Evolutionary conservation across 2,113 vertebrate genomes (phyloP).

Genomic region (Anarhynchus alexandrinus): DNA sequence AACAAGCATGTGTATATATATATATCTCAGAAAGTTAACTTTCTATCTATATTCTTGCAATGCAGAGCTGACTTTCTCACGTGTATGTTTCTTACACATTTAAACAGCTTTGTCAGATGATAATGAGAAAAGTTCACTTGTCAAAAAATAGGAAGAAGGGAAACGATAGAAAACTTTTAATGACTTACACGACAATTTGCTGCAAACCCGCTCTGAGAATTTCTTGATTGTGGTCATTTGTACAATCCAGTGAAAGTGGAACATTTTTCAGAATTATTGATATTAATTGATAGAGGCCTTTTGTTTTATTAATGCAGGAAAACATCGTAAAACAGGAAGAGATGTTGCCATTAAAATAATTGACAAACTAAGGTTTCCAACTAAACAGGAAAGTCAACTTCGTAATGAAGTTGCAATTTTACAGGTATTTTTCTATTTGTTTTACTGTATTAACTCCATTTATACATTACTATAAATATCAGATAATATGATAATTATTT

Average conservation of each 20-base stretch:
- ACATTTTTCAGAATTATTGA: background rate
- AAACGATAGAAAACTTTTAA: background rate
- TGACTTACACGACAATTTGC: background rate
- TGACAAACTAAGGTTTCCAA: slow-evolving; percentile 95
- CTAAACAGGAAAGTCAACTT: slow-evolving; percentile 97
- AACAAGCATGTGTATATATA: background rate
- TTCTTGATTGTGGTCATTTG: background rate
- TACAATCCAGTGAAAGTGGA: background rate
- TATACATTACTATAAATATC: background rate
- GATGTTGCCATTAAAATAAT: slow-evolving; percentile 99
- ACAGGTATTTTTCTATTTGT: slow-evolving; percentile 79
- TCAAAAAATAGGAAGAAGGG: background rate
- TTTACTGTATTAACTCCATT: background rate
- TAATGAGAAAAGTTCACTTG: background rate
- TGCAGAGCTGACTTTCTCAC: background rate
- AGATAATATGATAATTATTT: background rate
- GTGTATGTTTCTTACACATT: background rate
- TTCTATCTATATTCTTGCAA: background rate
- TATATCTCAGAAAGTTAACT: background rate
- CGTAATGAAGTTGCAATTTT: slow-evolving; percentile 98
- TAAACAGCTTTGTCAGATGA: background rate
- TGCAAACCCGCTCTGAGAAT: background rate
- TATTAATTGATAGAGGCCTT: background rate
- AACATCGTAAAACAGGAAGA: slow-evolving; percentile 95
- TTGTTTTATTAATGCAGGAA: slow-evolving; percentile 79